Base-by-base conservation (phyloP, 2,888 invertebrate species). In the Luperina nickerlii region DNA sequence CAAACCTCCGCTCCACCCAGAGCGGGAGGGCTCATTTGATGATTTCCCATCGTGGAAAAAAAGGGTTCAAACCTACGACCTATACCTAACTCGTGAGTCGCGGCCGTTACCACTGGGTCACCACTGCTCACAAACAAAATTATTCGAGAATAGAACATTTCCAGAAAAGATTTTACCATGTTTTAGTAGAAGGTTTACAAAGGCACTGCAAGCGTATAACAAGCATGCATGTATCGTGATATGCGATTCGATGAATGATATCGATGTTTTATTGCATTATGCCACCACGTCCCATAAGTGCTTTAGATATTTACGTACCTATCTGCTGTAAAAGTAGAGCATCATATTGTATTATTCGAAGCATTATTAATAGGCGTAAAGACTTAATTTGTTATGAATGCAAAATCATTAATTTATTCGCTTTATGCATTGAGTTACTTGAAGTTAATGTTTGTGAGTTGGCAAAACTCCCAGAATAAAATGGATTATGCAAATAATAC, bases 151-250 rank as follows among this genome's bases (percentile, higher is more conserved):
- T 32, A 63, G 3, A 42, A 45, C 15, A 48, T 38, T 57, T 69
- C 13, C 9, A 18, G 1, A 66, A 45, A 45, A 66, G 8, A 74
- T 66, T n/a, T 42, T 6, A 65, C 24, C 42, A 65, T 63, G 73
- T 54, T 74, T 72, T 45, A 73, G 18, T 57, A 75, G n/a, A 72
- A 70, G 38, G 71, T 63, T 60, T 78, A 74, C 74, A 76, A 79
- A 78, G 27, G 38, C 70, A 66, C n/a, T 82, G 76, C 71, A 65
- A 77, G 45, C 73, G 54, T 78, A 78, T 84, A 84, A 93, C 91
- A 90, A 91, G 91, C 87, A 92, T 90, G 88, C 91, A 93, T 92
- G 92, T 92, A 92, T 91, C 92, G 88, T 89, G 90, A 92, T 92
- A 92, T 91, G 89, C 87, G 84, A 90, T 89, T 87, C 86, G 87